Evolutionary conservation across 2,888 invertebrate species (phyloP).

Genomic region (Drosophila monieri): DNA sequence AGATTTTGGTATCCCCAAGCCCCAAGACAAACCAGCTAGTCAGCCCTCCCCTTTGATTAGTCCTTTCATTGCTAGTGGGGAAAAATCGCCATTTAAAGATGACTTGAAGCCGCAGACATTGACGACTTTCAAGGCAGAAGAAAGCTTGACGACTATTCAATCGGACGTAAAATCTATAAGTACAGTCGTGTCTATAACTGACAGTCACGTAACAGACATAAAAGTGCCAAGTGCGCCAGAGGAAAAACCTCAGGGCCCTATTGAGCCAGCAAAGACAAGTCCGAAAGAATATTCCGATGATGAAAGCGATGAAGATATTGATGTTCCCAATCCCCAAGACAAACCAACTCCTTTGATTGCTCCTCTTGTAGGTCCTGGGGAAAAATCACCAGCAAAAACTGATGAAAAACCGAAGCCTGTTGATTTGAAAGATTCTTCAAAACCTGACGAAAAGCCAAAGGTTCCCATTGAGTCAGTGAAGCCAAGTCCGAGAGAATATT

Average conservation of each 20-base stretch:
- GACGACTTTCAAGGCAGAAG: background rate
- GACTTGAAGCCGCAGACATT: background rate
- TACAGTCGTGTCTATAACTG: slow-evolving; percentile 18
- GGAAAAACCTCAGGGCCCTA: slow-evolving; percentile 6
- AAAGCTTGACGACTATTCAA: background rate
- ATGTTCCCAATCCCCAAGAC: slow-evolving; percentile 9
- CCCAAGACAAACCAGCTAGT: slow-evolving; percentile 1
- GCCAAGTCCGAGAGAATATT: slow-evolving; percentile 2
- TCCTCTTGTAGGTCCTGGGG: no score
- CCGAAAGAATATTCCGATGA: slow-evolving; percentile 21
- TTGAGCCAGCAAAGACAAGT: background rate
- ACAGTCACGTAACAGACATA: background rate
- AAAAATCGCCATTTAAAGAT: background rate
- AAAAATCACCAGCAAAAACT: no score
- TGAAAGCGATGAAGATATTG: slow-evolving; percentile 24
- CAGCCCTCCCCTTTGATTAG: background rate
- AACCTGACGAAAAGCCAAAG: slow-evolving; percentile 4
- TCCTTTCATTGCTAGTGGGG: background rate
- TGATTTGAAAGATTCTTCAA: no score
- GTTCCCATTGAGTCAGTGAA: slow-evolving; percentile 8
- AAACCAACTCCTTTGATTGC: background rate
- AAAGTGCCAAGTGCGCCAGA: background rate
- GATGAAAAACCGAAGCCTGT: no score
- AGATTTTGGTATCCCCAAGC: slow-evolving; percentile 3
- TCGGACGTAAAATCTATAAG: slow-evolving; percentile 5